Base-by-base conservation (phyloP, 2,888 invertebrate species). In the Metalampra italica region DNA sequence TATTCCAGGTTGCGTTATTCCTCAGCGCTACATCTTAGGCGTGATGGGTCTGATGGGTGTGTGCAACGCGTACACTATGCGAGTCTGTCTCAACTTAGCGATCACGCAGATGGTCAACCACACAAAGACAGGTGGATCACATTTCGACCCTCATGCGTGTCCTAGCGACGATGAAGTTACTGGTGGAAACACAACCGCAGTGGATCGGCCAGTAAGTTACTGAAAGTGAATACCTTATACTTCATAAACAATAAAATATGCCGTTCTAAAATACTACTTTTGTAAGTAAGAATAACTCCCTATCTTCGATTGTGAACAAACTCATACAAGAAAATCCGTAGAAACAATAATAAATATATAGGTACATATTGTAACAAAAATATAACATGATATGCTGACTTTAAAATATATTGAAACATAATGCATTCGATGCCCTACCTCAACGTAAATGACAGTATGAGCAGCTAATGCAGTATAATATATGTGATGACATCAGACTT, bases 11-110 rank as follows among this genome's bases (percentile, higher is more conserved):
- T 92, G 91, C 59, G 41, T 91, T 14, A 90, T 93, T 32, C 92
- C 93, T 0, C 94, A 94, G 65, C 90, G 94, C 5, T 93, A 93
- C 67, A 88, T 94, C 47, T 78, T 94, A 46, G 92, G 93, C 45
- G 90, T 94, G 9, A 94, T 94, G 94, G 93, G 94, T 29, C 92
- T 94, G 52, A 72, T 94, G 8, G 94, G 93, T 3, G 90, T 94
- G 1, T 90, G 93, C 63, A 94, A 93, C 62, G 94, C 94, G 4
- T 94, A 94, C 67, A 93, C 93, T 29, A 93, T 94, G 93, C 87
- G 94, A 38, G 92, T 94, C 0, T 93, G 93, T 52, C 85, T 94
- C 11, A 93, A 93, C 52, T 90, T 94, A 51, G 92, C 94, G n/a
- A 94, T 94, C 52, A 94, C 93, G 0, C 92, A 93, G 63, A 92